Percentiles rank a stretch among this genome's conserved stretches.
Conservation (phyloP, 2,113 vertebrate genomes). For the Cololabis saira region DNA sequence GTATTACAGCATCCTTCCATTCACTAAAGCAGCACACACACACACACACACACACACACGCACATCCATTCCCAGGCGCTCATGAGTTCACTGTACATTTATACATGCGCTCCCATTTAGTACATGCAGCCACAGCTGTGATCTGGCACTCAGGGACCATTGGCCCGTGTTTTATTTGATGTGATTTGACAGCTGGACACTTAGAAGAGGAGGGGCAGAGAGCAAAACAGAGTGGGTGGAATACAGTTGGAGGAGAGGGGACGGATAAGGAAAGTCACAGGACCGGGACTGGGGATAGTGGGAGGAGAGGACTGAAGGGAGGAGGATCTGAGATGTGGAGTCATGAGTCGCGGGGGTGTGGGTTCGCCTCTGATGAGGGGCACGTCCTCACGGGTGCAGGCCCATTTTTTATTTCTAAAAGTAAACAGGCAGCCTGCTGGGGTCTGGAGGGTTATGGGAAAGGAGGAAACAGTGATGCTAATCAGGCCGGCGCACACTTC, state of each 20-base stretch:
- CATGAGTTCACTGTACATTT: conserved; percentile 74
- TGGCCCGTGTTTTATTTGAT: conserved; percentile 81
- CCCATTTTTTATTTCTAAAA: conserved; percentile 98
- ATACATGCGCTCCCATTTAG: conserved; percentile 74
- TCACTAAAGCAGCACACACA: conserved; percentile 53
- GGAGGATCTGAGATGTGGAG: conserved; percentile 54
- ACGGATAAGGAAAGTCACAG: conserved; percentile 66
- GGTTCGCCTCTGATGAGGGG: conserved; percentile 72
- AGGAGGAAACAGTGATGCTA: conserved; percentile 99
- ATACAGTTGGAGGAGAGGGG: conserved; percentile 55
- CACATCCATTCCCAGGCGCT: conserved; percentile 57
- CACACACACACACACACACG: conserved; percentile 29
- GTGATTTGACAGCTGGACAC: conserved; percentile 80
- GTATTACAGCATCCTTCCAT: conserved; percentile 74
- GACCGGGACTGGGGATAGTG: conserved; percentile 38
- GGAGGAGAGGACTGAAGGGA: conserved; percentile 57
- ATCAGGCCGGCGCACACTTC: conserved; percentile 98
- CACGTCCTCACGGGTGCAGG: conserved; percentile 87
- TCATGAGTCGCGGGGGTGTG: conserved; percentile 25
- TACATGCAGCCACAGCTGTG: conserved; percentile 78
- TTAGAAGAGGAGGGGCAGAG: conserved; percentile 55
- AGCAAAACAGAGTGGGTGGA: conserved; percentile 51
- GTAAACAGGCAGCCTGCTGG: conserved; percentile 97
- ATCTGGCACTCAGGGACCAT: conserved; percentile 78
- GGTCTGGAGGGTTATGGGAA: conserved; percentile 99